Base-by-base conservation (phyloP, 2,113 vertebrate species). In the Odocoileus virginianus region DNA sequence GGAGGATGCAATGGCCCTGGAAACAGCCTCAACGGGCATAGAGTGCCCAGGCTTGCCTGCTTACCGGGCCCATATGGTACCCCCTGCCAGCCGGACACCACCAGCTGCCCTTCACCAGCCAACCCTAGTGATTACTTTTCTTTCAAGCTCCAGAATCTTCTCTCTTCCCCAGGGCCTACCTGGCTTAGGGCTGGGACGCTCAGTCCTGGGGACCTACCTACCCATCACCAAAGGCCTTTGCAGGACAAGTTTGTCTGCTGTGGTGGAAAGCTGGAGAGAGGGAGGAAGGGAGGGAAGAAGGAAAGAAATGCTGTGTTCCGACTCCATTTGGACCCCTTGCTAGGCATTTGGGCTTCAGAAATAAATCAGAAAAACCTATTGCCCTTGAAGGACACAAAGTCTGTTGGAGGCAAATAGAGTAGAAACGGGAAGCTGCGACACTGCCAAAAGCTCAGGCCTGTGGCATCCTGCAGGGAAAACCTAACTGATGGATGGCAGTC, bases 1-100 rank as follows among this genome's bases (percentile, higher is more conserved):
- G 97, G 93, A 97, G 36, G 83, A 88, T 17, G n/a, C 0, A 2
- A 27, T 60, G 58, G 52, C 55, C 82, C 27, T 28, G 52, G 11
- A 82, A 95, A 87, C 78, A 91, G 84, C 74, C 55, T 79, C 23
- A 5, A 13, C 55, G 40, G 15, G 61, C 47, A 76, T 58, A 61
- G 90, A 1, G 0, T 90, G 88, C 76, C 88, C 47, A 91, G 93
- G 94, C 81, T 58, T 86, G 94, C 86, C 76, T 90, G 83, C 78
- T 90, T 47, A n/a, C 54, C 1, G 0, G 47, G 94, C 60, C 96
- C 97, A 97, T 97, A 97, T 95, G 97, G 95, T 94, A 36, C 76
- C 85, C 88, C 94, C 95, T 71, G 93, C 94, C 55, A 96, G 76
- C 76, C 21, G 57, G 93, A 94, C 96, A 67, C 64, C n/a, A 89